Percentiles rank a stretch among this genome's conserved stretches.
These are phyloP conservation scores for Scrobipalpa costella DNA, from an alignment of 2,888 invertebrate species.

Conservation along the genomic window DNA sequence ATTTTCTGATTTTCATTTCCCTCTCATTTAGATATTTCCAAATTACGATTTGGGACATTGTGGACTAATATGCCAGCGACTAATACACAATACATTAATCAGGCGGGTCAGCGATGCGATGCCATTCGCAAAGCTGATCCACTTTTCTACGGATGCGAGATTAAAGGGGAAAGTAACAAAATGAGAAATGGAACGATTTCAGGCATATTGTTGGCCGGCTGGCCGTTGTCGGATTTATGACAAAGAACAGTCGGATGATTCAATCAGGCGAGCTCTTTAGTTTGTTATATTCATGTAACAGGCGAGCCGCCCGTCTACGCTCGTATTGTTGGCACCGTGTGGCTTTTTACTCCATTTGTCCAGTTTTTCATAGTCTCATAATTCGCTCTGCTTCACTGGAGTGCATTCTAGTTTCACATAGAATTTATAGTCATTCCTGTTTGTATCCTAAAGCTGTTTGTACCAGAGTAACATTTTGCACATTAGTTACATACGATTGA, in stretches of 20 bases:
- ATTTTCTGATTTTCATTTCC: neutral
- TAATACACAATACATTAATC: constrained; percentile 70
- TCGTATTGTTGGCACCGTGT: constrained; percentile 68
- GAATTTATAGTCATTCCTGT: neutral
- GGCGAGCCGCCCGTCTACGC: constrained; percentile 54
- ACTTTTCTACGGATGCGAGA: constrained; percentile 80
- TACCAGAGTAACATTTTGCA: neutral
- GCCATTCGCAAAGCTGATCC: constrained; percentile 78
- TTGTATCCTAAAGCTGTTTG: neutral
- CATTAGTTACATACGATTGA: neutral
- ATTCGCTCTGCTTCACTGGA: constrained; percentile 8
- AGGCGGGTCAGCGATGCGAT: constrained; percentile 73
- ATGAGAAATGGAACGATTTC: constrained; percentile 81
- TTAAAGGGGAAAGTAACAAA: constrained; percentile 80
- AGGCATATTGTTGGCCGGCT: constrained; percentile 77
- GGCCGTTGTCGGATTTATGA: constrained; percentile 80
- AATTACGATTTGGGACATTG: constrained; percentile 13
- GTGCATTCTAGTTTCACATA: neutral
- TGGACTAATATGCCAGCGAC: constrained; percentile 17
- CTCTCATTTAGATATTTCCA: neutral
- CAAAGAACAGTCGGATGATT: constrained; percentile 80
- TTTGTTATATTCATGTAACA: constrained; percentile 78
- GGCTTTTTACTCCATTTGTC: constrained; percentile 61
- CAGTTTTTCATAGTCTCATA: constrained; percentile 22
- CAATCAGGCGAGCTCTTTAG: constrained; percentile 79